A percentile compares a stretch with the other conserved stretches of the same genome.
Conservation (phyloP, 1,140 invertebrate species). For the Eueides isabella region DNA sequence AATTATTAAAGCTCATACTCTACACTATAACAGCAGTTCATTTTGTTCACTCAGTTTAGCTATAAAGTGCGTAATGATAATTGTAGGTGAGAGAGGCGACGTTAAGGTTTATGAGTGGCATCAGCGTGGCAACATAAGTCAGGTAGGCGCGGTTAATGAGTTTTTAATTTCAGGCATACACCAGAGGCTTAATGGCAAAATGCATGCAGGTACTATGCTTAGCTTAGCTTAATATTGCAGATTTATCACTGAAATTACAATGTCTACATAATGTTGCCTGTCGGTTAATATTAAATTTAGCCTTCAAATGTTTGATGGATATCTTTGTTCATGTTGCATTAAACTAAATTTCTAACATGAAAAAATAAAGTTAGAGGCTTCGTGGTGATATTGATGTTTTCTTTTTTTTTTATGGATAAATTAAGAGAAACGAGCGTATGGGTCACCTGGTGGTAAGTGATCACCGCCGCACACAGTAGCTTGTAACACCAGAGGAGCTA, state of each 20-base stretch:
- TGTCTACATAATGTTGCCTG: not conserved
- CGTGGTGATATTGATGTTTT: too few relatives aligned
- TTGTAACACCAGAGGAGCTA: too few relatives aligned
- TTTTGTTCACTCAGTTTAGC: not conserved
- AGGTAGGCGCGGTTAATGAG: not conserved
- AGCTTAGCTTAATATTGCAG: constrained; percentile 4
- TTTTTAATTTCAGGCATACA: constrained; percentile 7
- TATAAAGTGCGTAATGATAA: constrained; percentile 1
- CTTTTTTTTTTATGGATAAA: too few relatives aligned
- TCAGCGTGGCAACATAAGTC: not conserved
- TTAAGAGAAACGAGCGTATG: too few relatives aligned
- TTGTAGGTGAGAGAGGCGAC: constrained; percentile 6
- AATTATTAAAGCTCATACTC: not conserved
- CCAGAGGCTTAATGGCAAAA: not conserved
- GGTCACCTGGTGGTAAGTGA: too few relatives aligned
- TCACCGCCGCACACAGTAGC: too few relatives aligned
- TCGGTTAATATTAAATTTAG: too few relatives aligned
- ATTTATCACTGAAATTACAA: not conserved
- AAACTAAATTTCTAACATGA: too few relatives aligned
- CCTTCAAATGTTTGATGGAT: too few relatives aligned
- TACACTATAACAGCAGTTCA: not conserved
- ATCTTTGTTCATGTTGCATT: too few relatives aligned
- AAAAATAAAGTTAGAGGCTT: too few relatives aligned
- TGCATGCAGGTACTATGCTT: not conserved
- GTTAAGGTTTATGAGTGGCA: constrained; percentile 1